Percentiles rank a stretch among this genome's conserved stretches.
Evolutionary conservation across 2,797 vertebrate species (phyloP).

Genomic region (Ibycter americanus): DNA sequence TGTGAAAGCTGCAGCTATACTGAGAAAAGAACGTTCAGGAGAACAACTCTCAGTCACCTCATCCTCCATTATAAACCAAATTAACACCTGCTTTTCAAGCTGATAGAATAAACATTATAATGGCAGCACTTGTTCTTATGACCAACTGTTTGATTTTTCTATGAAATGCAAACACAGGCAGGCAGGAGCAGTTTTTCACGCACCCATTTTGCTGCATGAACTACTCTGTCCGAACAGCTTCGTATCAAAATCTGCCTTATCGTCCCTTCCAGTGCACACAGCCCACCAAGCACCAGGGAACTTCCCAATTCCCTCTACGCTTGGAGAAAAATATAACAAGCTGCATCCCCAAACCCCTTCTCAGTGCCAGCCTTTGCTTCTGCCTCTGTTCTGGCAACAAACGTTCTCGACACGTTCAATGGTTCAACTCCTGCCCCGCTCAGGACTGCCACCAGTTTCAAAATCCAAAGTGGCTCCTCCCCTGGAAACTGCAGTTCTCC

Average conservation of each 20-base stretch:
- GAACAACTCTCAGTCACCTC: neutral
- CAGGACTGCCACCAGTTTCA: neutral
- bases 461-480: neutral
- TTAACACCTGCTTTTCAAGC: neutral
- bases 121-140: neutral
- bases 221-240: neutral
- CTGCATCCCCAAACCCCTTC: neutral
- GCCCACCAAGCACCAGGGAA: neutral
- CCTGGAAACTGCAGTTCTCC: neutral
- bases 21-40: neutral
- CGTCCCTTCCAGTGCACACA: neutral
- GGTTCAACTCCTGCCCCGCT: neutral
- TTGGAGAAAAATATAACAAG: neutral
- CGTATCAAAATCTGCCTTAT: rapidly evolving
- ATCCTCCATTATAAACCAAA: neutral
- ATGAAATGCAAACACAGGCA: neutral
- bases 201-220: neutral
- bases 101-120: neutral
- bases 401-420: rapidly evolving
- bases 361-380: neutral
- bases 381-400: neutral
- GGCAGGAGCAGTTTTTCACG: neutral
- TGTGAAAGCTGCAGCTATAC: neutral
- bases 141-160: neutral
- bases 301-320: neutral